These are phyloP conservation scores for Trachemys scripta DNA, from an alignment of 2,113 vertebrate species.

Conservation along the genomic window DNA sequence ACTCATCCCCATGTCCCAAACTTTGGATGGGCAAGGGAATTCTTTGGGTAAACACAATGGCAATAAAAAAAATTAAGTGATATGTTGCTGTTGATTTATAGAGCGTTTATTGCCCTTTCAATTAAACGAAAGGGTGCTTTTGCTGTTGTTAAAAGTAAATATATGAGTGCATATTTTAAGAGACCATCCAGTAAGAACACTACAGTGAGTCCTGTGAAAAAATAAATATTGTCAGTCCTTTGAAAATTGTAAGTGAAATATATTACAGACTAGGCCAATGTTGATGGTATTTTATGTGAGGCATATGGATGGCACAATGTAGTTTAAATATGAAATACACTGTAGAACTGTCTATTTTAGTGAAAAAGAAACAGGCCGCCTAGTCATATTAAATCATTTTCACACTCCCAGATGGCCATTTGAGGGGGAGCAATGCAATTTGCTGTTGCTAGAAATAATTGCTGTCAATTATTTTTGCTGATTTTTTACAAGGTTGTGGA, in stretches of 20 bases:
- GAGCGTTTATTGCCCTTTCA: background rate
- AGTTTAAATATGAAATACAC: background rate
- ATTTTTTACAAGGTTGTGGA: background rate
- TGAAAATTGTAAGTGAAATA: slow-evolving; percentile 37
- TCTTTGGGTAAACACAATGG: background rate
- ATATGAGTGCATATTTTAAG: slow-evolving; percentile 11
- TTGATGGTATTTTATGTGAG: background rate
- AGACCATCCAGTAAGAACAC: background rate
- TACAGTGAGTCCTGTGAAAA: slow-evolving; percentile 23
- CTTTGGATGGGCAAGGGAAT: background rate
- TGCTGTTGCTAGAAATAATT: background rate
- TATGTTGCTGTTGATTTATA: slow-evolving; percentile 15
- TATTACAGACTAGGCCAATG: background rate
- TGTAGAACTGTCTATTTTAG: background rate
- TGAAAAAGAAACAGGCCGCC: background rate
- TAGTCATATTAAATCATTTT: slow-evolving; percentile 1
- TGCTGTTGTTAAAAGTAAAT: slow-evolving; percentile 8
- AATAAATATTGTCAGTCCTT: slow-evolving; percentile 1
- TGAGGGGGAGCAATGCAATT: background rate
- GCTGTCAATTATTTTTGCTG: background rate
- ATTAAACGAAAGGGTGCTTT: background rate
- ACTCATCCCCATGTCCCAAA: background rate
- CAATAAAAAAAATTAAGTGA: slow-evolving; percentile 13
- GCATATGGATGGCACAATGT: background rate
- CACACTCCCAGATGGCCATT: background rate